Evolutionary conservation across 2,113 vertebrate species (phyloP).

Genomic region (Microtus ochrogaster): DNA sequence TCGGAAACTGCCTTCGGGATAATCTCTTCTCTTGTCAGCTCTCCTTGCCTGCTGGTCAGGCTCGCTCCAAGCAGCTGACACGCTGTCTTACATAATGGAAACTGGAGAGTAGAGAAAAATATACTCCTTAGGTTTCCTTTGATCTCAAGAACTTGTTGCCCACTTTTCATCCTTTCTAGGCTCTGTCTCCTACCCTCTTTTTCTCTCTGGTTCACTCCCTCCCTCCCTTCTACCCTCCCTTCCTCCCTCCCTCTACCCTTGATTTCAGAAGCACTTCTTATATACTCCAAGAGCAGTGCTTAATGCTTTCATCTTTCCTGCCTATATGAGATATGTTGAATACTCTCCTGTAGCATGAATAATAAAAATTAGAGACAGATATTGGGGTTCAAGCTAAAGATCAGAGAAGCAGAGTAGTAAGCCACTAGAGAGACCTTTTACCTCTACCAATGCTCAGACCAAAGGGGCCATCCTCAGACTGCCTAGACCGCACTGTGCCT

Average conservation of each 20-base stretch:
- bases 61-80: neutral
- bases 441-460: too few relatives aligned
- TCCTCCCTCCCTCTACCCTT: neutral
- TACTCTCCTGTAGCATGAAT: too few relatives aligned
- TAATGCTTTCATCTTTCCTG: neutral
- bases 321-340: neutral
- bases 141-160: neutral
- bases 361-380: too few relatives aligned
- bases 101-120: neutral
- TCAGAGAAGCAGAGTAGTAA: too few relatives aligned
- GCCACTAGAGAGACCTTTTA: too few relatives aligned
- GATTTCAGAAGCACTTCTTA: neutral
- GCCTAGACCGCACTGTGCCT: too few relatives aligned
- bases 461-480: too few relatives aligned
- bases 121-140: neutral
- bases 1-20: neutral
- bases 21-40: neutral
- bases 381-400: too few relatives aligned
- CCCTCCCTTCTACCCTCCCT: neutral
- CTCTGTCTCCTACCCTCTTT: neutral
- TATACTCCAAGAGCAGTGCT: too few relatives aligned
- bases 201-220: neutral
- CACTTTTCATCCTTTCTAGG: neutral
- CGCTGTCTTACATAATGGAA: neutral
- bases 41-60: neutral